Conservation (phyloP, 2,888 invertebrate species). For the Limnephilus marmoratus region DNA sequence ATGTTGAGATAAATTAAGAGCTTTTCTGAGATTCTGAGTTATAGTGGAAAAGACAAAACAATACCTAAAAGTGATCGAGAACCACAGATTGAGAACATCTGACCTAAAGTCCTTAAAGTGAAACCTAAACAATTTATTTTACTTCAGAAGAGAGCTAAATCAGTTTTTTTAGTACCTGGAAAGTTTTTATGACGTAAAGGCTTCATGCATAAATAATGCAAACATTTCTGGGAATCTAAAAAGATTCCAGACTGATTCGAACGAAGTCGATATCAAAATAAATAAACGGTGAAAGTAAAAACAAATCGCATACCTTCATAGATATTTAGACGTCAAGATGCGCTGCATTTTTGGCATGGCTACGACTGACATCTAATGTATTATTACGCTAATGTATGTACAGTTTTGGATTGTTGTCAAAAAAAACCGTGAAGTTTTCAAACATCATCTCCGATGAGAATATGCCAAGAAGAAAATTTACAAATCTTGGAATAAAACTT, state of each 20-base stretch:
- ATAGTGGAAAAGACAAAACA: not conserved
- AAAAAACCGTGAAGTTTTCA: no score
- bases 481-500: no score
- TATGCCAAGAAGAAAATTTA: no score
- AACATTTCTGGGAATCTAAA: not conserved
- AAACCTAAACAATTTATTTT: not conserved
- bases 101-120: not conserved
- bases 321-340: no score
- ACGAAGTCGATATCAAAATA: not conserved
- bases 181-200: not conserved
- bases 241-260: not conserved
- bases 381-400: no score
- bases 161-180: no score
- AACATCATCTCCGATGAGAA: no score
- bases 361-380: no score
- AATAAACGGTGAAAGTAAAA: not conserved
- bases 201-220: no score
- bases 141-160: slow-evolving; percentile 2
- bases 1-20: not conserved
- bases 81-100: not conserved
- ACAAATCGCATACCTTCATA: not conserved
- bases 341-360: no score
- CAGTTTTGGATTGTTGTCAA: no score
- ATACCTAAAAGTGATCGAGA: not conserved
- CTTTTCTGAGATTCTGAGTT: not conserved